phyloP scores from a whole-genome alignment of 1,140 invertebrate species.

The Achatina immaculata region DNA sequence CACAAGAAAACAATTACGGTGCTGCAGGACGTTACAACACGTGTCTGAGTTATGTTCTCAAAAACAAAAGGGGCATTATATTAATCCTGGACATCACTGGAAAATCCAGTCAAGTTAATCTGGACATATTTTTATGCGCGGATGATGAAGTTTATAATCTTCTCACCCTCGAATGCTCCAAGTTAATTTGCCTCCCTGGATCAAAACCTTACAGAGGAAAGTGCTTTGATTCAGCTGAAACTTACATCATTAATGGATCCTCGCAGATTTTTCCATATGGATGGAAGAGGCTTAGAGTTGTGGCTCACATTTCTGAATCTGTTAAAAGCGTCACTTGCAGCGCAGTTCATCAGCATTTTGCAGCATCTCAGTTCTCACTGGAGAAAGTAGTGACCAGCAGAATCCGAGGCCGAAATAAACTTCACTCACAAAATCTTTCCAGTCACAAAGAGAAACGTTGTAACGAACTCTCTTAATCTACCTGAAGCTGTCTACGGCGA shows the following conservation, averaged over 20 bases:
- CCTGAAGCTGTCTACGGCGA: conserved; percentile 8
- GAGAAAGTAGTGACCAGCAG: neutral
- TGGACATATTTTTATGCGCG: neutral
- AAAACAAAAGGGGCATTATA: neutral
- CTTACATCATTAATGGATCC: neutral
- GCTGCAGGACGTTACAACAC: neutral
- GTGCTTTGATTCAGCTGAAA: neutral
- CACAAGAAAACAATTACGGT: neutral
- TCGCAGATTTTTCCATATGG: neutral
- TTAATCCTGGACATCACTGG: neutral
- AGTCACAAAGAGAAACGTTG: neutral
- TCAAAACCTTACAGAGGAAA: neutral
- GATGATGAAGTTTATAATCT: neutral
- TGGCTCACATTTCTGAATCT: neutral
- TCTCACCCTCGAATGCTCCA: neutral
- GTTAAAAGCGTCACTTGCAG: neutral
- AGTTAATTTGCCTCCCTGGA: neutral
- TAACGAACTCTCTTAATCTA: conserved; percentile 15
- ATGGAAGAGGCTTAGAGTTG: neutral
- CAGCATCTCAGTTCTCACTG: neutral
- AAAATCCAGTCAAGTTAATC: neutral
- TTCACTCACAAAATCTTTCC: neutral
- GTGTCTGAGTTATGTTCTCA: neutral
- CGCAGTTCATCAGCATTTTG: neutral
- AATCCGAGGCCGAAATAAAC: neutral